Percentiles rank a stretch among this genome's conserved stretches.
These are phyloP conservation scores for Baronia brevicornis DNA, from an alignment of 2,888 invertebrate genomes.

Conservation along the genomic window DNA sequence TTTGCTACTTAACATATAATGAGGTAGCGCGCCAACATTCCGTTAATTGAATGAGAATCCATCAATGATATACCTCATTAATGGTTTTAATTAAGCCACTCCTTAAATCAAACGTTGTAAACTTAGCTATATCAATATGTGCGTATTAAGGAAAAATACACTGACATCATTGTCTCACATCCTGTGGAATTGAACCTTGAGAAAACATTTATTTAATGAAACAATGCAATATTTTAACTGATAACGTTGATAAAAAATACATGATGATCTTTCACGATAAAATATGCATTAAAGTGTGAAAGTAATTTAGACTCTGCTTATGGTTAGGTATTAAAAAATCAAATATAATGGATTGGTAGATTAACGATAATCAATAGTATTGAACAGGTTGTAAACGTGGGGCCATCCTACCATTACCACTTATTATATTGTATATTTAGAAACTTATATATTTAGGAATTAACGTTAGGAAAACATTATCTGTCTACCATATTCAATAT, in stretches of 20 bases:
- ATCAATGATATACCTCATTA: conserved; percentile 11
- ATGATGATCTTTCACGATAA: too few relatives aligned
- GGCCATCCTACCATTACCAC: too few relatives aligned
- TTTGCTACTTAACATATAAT: conserved; percentile 31
- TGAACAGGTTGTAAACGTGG: too few relatives aligned
- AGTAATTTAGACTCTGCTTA: too few relatives aligned
- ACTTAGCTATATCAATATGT: conserved; percentile 9
- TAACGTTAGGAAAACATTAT: too few relatives aligned
- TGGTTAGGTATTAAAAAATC: too few relatives aligned
- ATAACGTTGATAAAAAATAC: conserved; percentile 10
- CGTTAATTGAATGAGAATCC: conserved; percentile 12
- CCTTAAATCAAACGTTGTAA: conserved; percentile 10
- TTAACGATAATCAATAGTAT: too few relatives aligned
- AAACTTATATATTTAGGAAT: too few relatives aligned
- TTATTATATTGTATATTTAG: too few relatives aligned
- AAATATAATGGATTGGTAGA: too few relatives aligned
- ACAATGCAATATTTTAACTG: conserved; percentile 2
- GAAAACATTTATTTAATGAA: conserved; percentile 18
- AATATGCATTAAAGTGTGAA: too few relatives aligned
- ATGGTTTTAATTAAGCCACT: conserved; percentile 11
- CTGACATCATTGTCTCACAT: conserved; percentile 17
- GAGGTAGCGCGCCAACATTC: conserved; percentile 21
- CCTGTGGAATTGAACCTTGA: conserved; percentile 15
- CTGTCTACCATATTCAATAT: too few relatives aligned
- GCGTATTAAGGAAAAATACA: conserved; percentile 16